Conservation (phyloP, 2,888 invertebrate genomes). For the Lacanobia oleracea region DNA sequence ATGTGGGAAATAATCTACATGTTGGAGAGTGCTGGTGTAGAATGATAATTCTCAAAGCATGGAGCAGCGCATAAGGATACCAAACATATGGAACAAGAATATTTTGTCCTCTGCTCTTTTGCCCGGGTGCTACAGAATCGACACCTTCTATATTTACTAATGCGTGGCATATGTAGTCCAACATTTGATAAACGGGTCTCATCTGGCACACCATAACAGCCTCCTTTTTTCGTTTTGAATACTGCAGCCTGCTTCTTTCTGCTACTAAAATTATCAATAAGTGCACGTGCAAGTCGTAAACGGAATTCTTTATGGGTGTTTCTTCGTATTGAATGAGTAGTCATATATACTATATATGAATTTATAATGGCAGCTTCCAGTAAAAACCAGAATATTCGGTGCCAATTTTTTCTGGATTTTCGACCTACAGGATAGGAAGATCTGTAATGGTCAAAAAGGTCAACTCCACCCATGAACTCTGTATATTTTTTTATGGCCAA, state of each 20-base stretch:
- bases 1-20: slow-evolving; percentile 33
- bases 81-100: slow-evolving; percentile 44
- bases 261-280: slow-evolving; percentile 21
- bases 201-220: slow-evolving; percentile 33
- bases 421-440: slow-evolving; percentile 64
- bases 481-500: slow-evolving; percentile 62
- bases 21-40: slow-evolving; percentile 29
- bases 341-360: slow-evolving; percentile 59
- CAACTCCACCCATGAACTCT: slow-evolving; percentile 57
- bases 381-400: slow-evolving; percentile 58
- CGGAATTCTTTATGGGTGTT: slow-evolving; percentile 37
- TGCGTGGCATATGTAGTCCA: slow-evolving; percentile 47
- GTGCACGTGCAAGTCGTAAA: slow-evolving; percentile 24
- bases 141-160: slow-evolving; percentile 44
- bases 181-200: slow-evolving; percentile 42
- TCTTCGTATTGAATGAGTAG: slow-evolving; percentile 17
- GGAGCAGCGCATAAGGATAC: slow-evolving; percentile 42
- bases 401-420: slow-evolving; percentile 66
- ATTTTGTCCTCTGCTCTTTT: slow-evolving; percentile 42
- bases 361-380: slow-evolving; percentile 60
- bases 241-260: slow-evolving; percentile 23
- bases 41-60: slow-evolving; percentile 42
- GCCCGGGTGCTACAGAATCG: slow-evolving; percentile 43
- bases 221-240: slow-evolving; percentile 32
- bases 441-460: slow-evolving; percentile 62